These are phyloP conservation scores for Paramormyrops hopkinsi DNA, from an alignment of 2,797 vertebrate species.

Conservation along the genomic window DNA sequence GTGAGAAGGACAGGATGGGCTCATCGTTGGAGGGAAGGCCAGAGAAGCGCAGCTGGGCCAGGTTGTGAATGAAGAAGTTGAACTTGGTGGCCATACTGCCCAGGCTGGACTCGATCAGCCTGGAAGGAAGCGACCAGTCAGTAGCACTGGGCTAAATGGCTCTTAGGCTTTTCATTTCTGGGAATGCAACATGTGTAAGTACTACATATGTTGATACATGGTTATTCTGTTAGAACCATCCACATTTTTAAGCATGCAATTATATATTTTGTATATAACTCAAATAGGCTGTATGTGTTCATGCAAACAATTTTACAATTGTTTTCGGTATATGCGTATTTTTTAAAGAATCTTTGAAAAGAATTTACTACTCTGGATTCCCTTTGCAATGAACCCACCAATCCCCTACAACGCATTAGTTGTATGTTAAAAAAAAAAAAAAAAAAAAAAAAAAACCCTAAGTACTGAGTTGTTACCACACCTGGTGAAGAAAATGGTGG, in stretches of 20 bases:
- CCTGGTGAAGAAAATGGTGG: constrained; percentile 97
- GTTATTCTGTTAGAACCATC: neutral
- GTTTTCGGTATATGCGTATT: neutral
- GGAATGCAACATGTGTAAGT: neutral
- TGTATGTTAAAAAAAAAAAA: too few relatives aligned
- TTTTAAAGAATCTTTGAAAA: neutral
- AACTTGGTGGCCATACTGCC: constrained; percentile 97
- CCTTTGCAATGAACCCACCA: neutral
- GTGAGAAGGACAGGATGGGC: constrained; percentile 89
- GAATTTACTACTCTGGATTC: neutral
- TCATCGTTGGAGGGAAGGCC: constrained; percentile 89
- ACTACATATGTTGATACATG: neutral
- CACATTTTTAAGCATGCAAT: neutral
- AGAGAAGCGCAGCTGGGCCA: constrained; percentile 92
- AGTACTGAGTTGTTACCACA: constrained; percentile 39
- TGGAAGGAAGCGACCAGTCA: constrained; percentile 39
- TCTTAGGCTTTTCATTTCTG: neutral
- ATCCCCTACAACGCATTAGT: neutral
- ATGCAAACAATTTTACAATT: neutral
- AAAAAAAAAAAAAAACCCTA: neutral
- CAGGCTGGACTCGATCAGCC: constrained; percentile 91
- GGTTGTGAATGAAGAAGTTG: constrained; percentile 98
- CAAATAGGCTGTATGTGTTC: neutral
- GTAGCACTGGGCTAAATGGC: neutral
- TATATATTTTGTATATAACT: neutral